These are phyloP conservation scores for Rynchops niger DNA, from an alignment of 2,113 vertebrate genomes.

Conservation along the genomic window DNA sequence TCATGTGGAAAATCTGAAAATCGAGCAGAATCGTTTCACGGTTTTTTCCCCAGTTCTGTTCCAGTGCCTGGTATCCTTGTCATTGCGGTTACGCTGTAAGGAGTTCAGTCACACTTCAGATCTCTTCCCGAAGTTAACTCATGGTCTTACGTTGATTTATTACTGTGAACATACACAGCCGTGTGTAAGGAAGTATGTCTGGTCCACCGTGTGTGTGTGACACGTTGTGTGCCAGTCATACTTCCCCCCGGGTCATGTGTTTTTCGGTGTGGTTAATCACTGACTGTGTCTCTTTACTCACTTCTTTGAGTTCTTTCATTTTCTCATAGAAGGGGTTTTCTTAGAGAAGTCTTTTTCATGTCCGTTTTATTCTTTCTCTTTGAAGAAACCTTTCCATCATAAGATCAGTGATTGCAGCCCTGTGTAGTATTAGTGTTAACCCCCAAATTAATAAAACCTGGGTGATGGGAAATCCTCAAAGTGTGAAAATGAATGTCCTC, in stretches of 20 bases:
- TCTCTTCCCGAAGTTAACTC: conserved; percentile 11
- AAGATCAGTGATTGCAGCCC: background rate
- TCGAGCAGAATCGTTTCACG: background rate
- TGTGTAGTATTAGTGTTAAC: background rate
- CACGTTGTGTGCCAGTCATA: background rate
- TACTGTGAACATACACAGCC: background rate
- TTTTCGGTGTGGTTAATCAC: conserved; percentile 32
- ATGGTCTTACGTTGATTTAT: background rate
- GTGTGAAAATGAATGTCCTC: background rate
- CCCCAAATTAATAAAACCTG: background rate
- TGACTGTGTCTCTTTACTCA: background rate
- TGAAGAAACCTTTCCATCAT: background rate
- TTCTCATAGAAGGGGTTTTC: background rate
- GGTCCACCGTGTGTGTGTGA: background rate
- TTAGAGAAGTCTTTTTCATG: background rate
- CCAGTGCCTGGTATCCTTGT: background rate
- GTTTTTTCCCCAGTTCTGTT: background rate
- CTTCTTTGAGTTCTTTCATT: conserved; percentile 14
- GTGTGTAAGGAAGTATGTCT: conserved; percentile 8
- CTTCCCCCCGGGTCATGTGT: conserved; percentile 36
- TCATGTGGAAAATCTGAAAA: conserved; percentile 52
- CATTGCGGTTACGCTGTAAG: background rate
- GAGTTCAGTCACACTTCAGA: background rate
- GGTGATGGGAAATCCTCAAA: background rate
- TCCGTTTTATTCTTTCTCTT: background rate